phyloP scores from a whole-genome alignment of 1,140 invertebrate genomes.

The Heterodera carotae region DNA sequence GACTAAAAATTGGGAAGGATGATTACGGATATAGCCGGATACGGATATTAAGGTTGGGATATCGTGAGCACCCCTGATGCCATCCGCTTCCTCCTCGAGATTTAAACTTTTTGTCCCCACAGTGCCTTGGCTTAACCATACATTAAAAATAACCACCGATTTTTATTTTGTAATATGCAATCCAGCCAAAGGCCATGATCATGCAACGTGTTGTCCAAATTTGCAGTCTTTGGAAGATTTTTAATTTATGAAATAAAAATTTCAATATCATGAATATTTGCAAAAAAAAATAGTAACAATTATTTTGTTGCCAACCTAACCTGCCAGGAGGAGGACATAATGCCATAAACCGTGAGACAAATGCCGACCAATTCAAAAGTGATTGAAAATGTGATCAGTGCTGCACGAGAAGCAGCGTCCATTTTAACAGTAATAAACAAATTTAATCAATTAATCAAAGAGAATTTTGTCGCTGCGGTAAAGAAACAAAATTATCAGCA shows the following conservation, averaged over 20 bases:
- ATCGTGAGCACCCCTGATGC: no score
- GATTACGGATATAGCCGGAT: no score
- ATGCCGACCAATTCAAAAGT: background rate
- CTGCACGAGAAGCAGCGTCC: background rate
- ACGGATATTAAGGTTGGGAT: no score
- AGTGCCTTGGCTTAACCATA: no score
- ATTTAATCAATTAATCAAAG: no score
- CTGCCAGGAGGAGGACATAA: conserved; percentile 1
- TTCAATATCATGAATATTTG: background rate
- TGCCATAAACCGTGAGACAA: background rate
- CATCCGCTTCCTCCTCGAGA: no score
- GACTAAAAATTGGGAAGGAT: no score
- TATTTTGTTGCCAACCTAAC: background rate
- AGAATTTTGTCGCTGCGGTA: no score
- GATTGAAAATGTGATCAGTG: background rate
- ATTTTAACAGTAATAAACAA: background rate
- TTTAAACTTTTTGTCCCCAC: no score
- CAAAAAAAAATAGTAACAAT: background rate
- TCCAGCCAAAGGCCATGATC: conserved; percentile 14
- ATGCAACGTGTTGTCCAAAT: conserved; percentile 6
- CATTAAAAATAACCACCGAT: background rate
- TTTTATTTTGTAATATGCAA: conserved; percentile 7
- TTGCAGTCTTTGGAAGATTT: background rate
- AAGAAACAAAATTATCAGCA: no score
- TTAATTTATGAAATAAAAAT: background rate